phyloP scores from a whole-genome alignment of 2,888 invertebrate species.

The Celastrina argiolus region DNA sequence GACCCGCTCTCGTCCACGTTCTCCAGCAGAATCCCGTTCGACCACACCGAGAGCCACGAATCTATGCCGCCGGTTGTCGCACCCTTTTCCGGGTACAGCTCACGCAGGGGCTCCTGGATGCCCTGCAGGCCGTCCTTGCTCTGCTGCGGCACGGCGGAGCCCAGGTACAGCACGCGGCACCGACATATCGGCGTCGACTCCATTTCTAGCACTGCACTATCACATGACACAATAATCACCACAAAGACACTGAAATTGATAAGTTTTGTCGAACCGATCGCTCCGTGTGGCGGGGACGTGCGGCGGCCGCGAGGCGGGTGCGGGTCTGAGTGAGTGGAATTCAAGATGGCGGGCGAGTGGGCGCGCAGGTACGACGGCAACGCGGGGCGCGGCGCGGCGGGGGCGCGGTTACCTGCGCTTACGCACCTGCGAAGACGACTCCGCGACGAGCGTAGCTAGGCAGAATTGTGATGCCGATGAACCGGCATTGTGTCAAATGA shows the following conservation, averaged over 20 bases:
- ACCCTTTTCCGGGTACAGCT: constrained; percentile 96
- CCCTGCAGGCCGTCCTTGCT: constrained; percentile 98
- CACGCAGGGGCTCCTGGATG: constrained; percentile 97
- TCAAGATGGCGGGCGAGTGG: constrained; percentile 64
- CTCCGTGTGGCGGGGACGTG: constrained; percentile 53
- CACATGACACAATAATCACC: constrained; percentile 68
- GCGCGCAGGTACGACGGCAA: constrained; percentile 38
- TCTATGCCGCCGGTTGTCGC: constrained; percentile 93
- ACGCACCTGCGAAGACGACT: constrained; percentile 68
- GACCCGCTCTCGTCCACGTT: constrained; percentile 97
- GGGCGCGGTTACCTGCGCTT: constrained; percentile 58
- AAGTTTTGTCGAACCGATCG: constrained; percentile 40
- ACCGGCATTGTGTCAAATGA: constrained; percentile 73
- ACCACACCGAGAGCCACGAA: constrained; percentile 98
- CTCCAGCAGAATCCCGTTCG: constrained; percentile 95
- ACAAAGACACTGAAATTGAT: constrained; percentile 48
- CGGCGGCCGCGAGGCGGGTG: constrained; percentile 65
- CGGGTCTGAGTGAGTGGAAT: constrained; percentile 75
- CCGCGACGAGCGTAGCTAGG: constrained; percentile 36
- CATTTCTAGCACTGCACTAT: constrained; percentile 69
- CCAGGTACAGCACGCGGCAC: constrained; percentile 97
- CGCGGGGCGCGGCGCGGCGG: constrained; percentile 35
- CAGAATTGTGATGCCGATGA: constrained; percentile 55
- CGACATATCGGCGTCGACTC: constrained; percentile 96
- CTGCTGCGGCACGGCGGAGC: constrained; percentile 96